A percentile compares a stretch with the other conserved stretches of the same genome.
Conservation (phyloP, 1,140 invertebrate genomes). For the Aethina tumida region DNA sequence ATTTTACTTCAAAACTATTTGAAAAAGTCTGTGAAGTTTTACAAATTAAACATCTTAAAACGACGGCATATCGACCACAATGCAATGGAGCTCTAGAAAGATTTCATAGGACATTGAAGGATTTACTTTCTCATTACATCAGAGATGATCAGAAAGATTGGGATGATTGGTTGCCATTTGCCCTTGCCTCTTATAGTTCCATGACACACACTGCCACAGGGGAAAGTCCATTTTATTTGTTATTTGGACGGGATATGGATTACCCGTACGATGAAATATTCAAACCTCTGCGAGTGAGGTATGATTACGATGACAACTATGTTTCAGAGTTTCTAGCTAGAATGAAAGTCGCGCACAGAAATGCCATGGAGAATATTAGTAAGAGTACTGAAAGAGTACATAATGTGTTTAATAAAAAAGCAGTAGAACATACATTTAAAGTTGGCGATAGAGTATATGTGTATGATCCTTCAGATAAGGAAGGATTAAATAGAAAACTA, state of each 20-base stretch:
- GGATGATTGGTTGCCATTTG: conserved; percentile 26
- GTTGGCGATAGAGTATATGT: too few relatives aligned
- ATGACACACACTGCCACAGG: conserved; percentile 27
- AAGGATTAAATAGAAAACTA: too few relatives aligned
- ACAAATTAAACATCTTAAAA: conserved; percentile 25
- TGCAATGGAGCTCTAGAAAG: conserved; percentile 19
- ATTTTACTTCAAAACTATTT: conserved; percentile 25
- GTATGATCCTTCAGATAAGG: too few relatives aligned
- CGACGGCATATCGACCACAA: conserved; percentile 25
- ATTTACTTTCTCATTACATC: conserved; percentile 15
- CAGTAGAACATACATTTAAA: too few relatives aligned
- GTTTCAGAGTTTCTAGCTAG: conserved; percentile 11
- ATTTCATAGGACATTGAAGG: conserved; percentile 16
- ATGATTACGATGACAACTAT: conserved; percentile 13
- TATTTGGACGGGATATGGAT: conserved; percentile 15
- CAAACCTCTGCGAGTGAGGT: conserved; percentile 9
- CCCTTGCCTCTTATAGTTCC: conserved; percentile 15
- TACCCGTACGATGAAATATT: conserved; percentile 17
- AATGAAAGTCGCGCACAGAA: conserved; percentile 11
- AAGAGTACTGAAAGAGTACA: too few relatives aligned
- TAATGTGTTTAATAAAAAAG: too few relatives aligned
- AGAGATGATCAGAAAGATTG: conserved; percentile 25
- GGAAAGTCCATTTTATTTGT: conserved; percentile 18
- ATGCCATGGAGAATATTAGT: conserved; percentile 3
- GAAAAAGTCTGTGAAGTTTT: conserved; percentile 22